A percentile compares a stretch with the other conserved stretches of the same genome.
Evolutionary conservation across 1,140 invertebrate genomes (phyloP).

Genomic region (Caerostris extrusa): DNA sequence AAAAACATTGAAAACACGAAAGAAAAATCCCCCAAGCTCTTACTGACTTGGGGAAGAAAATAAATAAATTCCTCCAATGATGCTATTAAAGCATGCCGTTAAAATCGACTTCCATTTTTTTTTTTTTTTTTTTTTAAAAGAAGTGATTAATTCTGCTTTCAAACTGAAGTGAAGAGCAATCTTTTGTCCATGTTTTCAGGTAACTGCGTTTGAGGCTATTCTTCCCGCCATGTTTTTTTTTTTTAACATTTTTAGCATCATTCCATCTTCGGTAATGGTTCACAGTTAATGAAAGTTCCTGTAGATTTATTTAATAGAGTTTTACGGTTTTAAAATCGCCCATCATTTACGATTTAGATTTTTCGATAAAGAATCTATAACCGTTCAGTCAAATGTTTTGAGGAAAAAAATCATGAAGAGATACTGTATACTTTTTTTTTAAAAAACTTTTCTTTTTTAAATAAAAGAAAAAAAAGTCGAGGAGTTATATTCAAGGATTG

Average conservation of each 20-base stretch:
- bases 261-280: not conserved
- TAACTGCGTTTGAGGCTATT: not conserved
- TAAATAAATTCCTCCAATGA: constrained; percentile 23
- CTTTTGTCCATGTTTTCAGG: not conserved
- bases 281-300: constrained; percentile 21
- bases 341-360: constrained; percentile 16
- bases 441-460: too few species aligned
- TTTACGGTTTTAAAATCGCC: not conserved
- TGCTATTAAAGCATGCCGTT: constrained; percentile 17
- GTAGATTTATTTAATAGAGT: constrained; percentile 10
- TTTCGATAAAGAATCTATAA: too few species aligned
- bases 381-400: not conserved
- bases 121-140: not conserved
- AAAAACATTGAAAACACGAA: not conserved
- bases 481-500: not conserved
- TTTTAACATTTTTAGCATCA: not conserved
- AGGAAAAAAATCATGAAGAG: not conserved
- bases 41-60: not conserved
- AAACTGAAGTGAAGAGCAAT: not conserved
- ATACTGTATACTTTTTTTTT: not conserved
- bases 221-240: not conserved
- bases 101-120: not conserved
- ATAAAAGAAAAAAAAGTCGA: not conserved
- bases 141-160: constrained; percentile 40
- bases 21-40: not conserved